A percentile compares a stretch with the other conserved stretches of the same genome.
Evolutionary conservation across 2,113 vertebrate genomes (phyloP).

Genomic region (Monarcha castaneiventris): DNA sequence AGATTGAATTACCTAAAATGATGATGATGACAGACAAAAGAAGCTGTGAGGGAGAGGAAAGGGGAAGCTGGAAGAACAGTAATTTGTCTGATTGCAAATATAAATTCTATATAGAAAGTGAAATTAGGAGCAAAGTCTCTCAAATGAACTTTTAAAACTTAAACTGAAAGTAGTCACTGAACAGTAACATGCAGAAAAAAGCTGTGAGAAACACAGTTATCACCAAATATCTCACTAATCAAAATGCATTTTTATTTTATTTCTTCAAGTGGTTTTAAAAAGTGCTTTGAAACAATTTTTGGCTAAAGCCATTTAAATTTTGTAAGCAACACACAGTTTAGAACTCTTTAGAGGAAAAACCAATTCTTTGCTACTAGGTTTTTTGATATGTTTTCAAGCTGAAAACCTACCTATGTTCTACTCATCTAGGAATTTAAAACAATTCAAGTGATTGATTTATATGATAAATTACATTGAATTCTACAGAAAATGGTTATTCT

Average conservation of each 20-base stretch:
- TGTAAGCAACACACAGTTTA: background rate
- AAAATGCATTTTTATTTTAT: background rate
- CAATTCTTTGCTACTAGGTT: background rate
- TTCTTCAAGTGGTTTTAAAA: background rate
- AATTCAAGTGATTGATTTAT: background rate
- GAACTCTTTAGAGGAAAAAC: background rate
- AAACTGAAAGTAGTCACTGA: background rate
- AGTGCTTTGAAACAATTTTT: background rate
- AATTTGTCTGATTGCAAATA: background rate
- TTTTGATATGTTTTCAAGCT: background rate
- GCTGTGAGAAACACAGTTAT: rapidly evolving
- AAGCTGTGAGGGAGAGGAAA: rapidly evolving
- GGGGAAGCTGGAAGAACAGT: background rate
- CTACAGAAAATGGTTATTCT: background rate
- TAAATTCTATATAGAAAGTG: background rate
- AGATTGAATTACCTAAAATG: background rate
- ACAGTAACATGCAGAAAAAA: background rate
- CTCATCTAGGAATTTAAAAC: background rate
- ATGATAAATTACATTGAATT: background rate
- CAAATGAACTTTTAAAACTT: background rate
- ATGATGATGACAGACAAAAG: background rate
- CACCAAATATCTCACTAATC: background rate
- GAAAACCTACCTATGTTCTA: background rate
- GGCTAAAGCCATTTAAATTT: background rate
- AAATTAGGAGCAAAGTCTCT: background rate